These are phyloP conservation scores for Hydrocynus forskahlii DNA, from an alignment of 2,797 vertebrate species.

Conservation along the genomic window DNA sequence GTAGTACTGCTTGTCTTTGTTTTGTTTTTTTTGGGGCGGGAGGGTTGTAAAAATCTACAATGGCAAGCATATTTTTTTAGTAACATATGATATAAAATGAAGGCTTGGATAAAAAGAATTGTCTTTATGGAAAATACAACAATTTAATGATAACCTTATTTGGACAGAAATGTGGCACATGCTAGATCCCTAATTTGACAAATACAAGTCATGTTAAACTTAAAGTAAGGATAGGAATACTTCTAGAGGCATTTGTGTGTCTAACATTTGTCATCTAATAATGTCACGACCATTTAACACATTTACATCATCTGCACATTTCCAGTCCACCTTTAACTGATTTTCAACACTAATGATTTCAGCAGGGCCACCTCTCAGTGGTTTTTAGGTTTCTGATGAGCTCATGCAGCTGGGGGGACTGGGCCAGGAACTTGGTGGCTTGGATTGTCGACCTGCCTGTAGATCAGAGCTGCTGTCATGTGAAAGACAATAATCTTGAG, in stretches of 20 bases:
- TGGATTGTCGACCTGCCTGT: conserved; percentile 28
- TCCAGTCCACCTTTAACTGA: background rate
- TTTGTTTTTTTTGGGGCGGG: too few relatives aligned
- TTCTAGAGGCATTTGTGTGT: background rate
- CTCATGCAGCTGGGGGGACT: conserved; percentile 7
- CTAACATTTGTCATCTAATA: background rate
- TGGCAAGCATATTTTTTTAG: too few relatives aligned
- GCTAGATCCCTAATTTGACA: background rate
- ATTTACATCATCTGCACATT: background rate
- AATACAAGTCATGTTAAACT: background rate
- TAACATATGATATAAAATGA: too few relatives aligned
- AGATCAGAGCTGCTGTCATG: conserved; percentile 61
- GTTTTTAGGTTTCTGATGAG: conserved; percentile 8
- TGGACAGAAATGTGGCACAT: background rate
- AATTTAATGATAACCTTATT: background rate
- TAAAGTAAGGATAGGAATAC: background rate
- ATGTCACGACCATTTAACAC: background rate
- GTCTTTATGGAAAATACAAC: background rate
- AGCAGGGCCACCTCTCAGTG: background rate
- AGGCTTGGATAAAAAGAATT: too few relatives aligned
- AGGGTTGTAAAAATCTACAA: too few relatives aligned
- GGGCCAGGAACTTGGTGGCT: conserved; percentile 17
- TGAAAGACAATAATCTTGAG: conserved; percentile 60
- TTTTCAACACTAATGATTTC: background rate
- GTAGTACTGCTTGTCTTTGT: too few relatives aligned